Conservation (phyloP, 2,888 invertebrate genomes). For the Melanchra persicariae region DNA sequence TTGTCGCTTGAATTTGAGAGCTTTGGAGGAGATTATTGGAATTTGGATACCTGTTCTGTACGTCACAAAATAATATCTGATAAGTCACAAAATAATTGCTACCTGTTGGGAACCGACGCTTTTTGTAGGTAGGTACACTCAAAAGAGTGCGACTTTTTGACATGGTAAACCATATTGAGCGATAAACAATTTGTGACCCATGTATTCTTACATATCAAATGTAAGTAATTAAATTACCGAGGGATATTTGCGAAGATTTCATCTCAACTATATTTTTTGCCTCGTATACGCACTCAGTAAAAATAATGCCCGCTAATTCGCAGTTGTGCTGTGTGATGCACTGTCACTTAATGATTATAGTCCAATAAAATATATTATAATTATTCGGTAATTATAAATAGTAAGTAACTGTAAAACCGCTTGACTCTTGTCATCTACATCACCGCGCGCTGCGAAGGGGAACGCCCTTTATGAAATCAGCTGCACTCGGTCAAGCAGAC, state of each 20-base stretch:
- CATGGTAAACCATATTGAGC: neutral
- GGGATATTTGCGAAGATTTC: too few relatives aligned
- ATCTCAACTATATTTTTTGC: too few relatives aligned
- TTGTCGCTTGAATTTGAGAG: neutral
- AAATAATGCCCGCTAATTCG: neutral
- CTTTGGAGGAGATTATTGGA: neutral
- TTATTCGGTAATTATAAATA: neutral
- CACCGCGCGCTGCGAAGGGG: slow-evolving; percentile 79
- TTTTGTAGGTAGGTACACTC: neutral
- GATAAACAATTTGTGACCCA: too few relatives aligned
- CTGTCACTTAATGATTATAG: neutral
- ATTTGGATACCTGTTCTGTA: neutral
- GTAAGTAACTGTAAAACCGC: slow-evolving; percentile 57
- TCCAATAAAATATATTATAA: neutral
- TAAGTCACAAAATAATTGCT: neutral
- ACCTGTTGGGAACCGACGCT: neutral
- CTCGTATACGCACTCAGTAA: neutral
- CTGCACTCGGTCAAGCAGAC: slow-evolving; percentile 82
- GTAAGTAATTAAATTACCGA: neutral
- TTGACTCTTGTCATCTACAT: slow-evolving; percentile 69
- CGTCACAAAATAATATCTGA: too few relatives aligned
- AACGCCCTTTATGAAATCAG: slow-evolving; percentile 89
- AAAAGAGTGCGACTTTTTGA: neutral
- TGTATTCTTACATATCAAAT: neutral
- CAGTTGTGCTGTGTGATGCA: neutral